Percentiles rank a stretch among this genome's conserved stretches.
These are phyloP conservation scores for Caiman crocodilus DNA, from an alignment of 2,797 vertebrate genomes.

Conservation along the genomic window DNA sequence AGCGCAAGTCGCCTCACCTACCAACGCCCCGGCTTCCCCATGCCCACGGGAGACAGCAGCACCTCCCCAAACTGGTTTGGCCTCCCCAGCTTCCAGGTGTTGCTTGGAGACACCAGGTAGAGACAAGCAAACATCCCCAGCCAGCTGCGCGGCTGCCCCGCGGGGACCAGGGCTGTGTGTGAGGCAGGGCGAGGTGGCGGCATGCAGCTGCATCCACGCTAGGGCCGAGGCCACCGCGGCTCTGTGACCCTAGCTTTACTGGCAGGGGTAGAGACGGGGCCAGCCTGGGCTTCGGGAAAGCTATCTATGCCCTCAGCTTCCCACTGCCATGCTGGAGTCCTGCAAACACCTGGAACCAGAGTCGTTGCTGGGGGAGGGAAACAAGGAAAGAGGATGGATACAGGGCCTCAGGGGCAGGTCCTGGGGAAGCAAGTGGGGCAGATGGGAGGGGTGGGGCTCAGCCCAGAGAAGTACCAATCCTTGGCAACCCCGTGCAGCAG, in stretches of 20 bases:
- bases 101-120: conserved; percentile 42
- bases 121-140: conserved; percentile 17
- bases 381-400: background rate
- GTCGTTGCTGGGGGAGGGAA: background rate
- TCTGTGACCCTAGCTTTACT: background rate
- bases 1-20: background rate
- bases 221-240: rapidly evolving
- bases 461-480: too few species aligned
- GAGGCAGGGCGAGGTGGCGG: background rate
- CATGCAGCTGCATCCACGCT: rapidly evolving
- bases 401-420: background rate
- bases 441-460: background rate
- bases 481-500: too few species aligned
- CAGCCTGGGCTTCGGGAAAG: background rate
- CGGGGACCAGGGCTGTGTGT: background rate
- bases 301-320: too few species aligned
- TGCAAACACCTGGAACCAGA: background rate
- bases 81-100: conserved; percentile 32
- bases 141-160: conserved; percentile 10
- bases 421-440: background rate
- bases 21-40: conserved; percentile 9
- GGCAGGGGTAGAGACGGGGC: background rate
- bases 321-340: background rate
- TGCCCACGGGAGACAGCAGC: background rate
- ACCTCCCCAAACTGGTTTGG: conserved; percentile 68